Evolutionary conservation across 2,797 vertebrate genomes (phyloP).

Genomic region (Kryptopterus vitreolus): DNA sequence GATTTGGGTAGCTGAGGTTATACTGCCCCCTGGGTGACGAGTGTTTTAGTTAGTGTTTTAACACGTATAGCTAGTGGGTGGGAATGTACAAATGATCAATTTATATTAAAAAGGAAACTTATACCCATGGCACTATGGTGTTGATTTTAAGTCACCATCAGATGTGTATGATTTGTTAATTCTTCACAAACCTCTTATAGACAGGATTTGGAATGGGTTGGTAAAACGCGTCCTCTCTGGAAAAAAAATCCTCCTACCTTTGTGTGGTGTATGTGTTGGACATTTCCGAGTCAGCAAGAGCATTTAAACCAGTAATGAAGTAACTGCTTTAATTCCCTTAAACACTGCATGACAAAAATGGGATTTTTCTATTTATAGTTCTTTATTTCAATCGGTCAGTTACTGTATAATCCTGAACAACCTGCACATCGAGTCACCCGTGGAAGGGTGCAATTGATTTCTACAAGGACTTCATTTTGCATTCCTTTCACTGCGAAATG

Average conservation of each 20-base stretch:
- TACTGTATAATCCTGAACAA: conserved; percentile 12
- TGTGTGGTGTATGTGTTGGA: neutral
- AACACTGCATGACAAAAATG: conserved; percentile 12
- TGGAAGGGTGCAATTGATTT: neutral
- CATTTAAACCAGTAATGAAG: conserved; percentile 1
- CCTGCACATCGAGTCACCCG: neutral
- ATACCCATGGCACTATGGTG: neutral
- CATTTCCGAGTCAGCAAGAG: neutral
- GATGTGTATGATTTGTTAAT: neutral
- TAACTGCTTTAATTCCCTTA: neutral
- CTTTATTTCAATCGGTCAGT: neutral
- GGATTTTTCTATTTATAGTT: conserved; percentile 7
- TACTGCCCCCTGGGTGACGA: neutral
- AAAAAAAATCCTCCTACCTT: neutral
- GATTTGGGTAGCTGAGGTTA: neutral
- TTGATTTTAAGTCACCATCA: neutral
- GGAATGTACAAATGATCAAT: neutral
- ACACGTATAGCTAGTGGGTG: neutral
- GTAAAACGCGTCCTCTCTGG: neutral
- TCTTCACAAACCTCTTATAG: neutral
- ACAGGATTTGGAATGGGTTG: neutral
- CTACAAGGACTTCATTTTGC: neutral
- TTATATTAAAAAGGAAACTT: too few species aligned
- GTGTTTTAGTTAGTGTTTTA: neutral
- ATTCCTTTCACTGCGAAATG: conserved; percentile 15